These are phyloP conservation scores for Siniperca chuatsi DNA, from an alignment of 2,113 vertebrate genomes.

Conservation along the genomic window DNA sequence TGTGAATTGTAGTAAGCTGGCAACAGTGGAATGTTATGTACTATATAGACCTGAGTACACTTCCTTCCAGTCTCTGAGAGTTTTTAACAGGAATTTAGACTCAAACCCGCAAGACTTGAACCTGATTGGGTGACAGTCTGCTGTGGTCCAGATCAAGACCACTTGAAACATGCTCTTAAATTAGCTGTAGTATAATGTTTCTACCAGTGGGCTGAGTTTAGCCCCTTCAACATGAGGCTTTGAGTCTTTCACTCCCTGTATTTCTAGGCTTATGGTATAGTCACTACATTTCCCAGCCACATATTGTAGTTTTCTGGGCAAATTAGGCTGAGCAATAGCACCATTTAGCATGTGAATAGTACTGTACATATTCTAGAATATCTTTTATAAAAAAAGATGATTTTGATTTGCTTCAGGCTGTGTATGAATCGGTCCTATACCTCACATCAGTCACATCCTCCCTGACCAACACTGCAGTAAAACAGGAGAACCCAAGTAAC, in stretches of 20 bases:
- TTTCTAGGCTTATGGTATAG: not conserved
- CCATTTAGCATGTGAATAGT: not conserved
- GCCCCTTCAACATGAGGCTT: not conserved
- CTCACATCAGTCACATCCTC: not conserved
- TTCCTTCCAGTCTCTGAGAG: not conserved
- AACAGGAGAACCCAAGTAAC: not conserved
- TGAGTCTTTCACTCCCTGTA: not conserved
- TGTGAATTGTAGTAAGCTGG: not conserved
- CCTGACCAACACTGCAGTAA: not conserved
- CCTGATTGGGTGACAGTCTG: not conserved
- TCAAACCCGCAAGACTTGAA: not conserved
- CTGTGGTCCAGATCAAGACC: not conserved
- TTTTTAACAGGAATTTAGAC: not conserved
- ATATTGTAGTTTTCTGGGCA: not conserved
- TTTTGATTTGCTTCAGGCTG: not conserved
- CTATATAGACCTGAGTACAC: not conserved
- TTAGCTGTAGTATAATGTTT: slow-evolving; percentile 50
- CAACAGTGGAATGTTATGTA: not conserved
- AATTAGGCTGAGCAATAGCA: not conserved
- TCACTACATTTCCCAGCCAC: not conserved
- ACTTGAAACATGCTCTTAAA: slow-evolving; percentile 24
- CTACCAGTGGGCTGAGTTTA: slow-evolving; percentile 5
- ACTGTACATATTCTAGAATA: not conserved
- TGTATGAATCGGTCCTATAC: not conserved
- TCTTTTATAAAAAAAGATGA: not conserved